These are phyloP conservation scores for Smittia sp. DNA, from an alignment of 2,888 invertebrate genomes.

Conservation along the genomic window DNA sequence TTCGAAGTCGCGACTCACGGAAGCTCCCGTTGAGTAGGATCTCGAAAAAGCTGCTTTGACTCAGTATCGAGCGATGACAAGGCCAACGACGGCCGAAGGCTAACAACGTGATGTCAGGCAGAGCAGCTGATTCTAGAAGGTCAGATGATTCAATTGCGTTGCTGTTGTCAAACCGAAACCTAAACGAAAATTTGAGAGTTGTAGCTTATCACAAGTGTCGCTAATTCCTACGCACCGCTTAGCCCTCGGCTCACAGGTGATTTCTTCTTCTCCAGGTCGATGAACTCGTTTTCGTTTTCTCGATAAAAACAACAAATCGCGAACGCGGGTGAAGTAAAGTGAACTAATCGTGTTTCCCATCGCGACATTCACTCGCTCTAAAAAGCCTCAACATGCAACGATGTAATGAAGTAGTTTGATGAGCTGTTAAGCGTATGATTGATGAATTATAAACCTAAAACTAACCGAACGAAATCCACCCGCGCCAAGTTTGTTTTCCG, in stretches of 20 bases:
- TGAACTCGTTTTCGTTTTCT: background rate
- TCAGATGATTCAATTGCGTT: background rate
- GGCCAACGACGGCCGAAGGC: constrained; percentile 16
- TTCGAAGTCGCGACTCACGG: constrained; percentile 8
- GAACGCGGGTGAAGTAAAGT: no score
- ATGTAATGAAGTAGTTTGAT: no score
- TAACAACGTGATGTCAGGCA: background rate
- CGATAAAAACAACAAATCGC: background rate
- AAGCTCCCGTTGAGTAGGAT: background rate
- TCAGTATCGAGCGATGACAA: constrained; percentile 10
- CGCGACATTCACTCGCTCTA: no score
- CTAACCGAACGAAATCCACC: no score
- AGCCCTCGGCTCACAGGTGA: background rate
- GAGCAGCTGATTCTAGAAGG: background rate
- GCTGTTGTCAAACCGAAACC: constrained; percentile 25
- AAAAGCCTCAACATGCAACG: no score
- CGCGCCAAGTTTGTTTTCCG: no score
- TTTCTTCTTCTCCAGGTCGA: background rate
- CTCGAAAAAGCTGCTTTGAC: constrained; percentile 16
- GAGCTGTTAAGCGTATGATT: no score
- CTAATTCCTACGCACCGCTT: background rate
- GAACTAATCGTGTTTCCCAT: no score
- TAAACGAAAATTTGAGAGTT: background rate
- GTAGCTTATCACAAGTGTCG: background rate
- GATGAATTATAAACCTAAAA: no score